Conservation (phyloP, 64 coral and sea anemone species). For the Hydrozoanthus tunicans region DNA sequence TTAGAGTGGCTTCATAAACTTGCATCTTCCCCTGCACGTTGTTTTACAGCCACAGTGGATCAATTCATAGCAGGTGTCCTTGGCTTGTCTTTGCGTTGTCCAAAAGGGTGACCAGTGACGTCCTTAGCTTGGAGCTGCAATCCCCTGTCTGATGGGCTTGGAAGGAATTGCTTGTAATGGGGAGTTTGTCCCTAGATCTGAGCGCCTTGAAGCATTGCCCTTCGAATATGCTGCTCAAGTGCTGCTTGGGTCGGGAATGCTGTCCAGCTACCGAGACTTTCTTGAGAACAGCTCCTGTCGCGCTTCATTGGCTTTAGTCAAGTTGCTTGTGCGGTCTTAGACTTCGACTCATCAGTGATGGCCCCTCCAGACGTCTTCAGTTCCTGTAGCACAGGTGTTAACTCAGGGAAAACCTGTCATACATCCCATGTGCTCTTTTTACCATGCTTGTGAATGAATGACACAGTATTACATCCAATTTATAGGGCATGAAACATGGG, state of each 20-base stretch:
- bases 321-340: background rate
- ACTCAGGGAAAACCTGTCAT: conserved; percentile 58
- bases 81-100: conserved; percentile 3
- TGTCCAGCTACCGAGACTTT: background rate
- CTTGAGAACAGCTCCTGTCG: conserved; percentile 2
- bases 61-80: conserved; percentile 26
- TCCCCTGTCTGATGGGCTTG: background rate
- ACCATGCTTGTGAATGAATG: conserved; percentile 48
- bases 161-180: background rate
- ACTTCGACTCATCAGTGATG: conserved; percentile 12
- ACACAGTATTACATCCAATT: conserved; percentile 66
- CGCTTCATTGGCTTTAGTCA: background rate
- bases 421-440: conserved; percentile 69
- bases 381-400: conserved; percentile 35
- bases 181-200: background rate
- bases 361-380: background rate
- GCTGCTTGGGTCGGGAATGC: conserved; percentile 43
- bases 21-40: conserved; percentile 17
- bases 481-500: conserved; percentile 57
- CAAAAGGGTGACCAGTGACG: conserved; percentile 24
- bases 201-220: background rate
- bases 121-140: background rate
- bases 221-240: conserved; percentile 14
- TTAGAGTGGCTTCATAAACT: conserved; percentile 17
- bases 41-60: conserved; percentile 35